Conservation (phyloP, 1,140 invertebrate species). For the Acromyrmex charruanus region DNA sequence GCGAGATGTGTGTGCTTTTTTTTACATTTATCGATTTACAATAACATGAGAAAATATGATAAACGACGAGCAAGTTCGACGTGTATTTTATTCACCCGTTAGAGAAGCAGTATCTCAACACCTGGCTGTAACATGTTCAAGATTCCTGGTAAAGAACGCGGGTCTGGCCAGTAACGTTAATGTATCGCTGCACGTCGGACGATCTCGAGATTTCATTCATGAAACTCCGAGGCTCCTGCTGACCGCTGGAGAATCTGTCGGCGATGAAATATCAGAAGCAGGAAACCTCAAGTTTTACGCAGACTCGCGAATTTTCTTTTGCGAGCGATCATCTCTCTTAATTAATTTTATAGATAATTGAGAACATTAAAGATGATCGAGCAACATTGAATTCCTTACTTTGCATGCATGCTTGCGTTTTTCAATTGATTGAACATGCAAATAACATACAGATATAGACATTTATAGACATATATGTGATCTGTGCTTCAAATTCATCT, state of each 20-base stretch:
- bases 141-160: conserved; percentile 69
- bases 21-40: background rate
- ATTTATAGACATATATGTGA: background rate
- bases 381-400: background rate
- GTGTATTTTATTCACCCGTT: conserved; percentile 63
- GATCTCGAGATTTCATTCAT: conserved; percentile 74
- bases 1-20: background rate
- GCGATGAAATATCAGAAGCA: conserved; percentile 57
- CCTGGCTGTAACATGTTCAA: conserved; percentile 64
- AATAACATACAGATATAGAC: background rate
- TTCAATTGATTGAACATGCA: conserved; percentile 3
- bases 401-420: background rate
- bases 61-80: background rate
- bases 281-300: conserved; percentile 1
- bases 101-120: conserved; percentile 63
- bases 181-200: conserved; percentile 58
- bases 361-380: conserved; percentile 2
- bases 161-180: conserved; percentile 59
- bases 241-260: background rate
- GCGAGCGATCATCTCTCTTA: conserved; percentile 17
- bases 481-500: background rate
- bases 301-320: conserved; percentile 19
- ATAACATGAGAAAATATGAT: background rate
- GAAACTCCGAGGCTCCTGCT: conserved; percentile 54
- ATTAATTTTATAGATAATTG: conserved; percentile 22